A percentile compares a stretch with the other conserved stretches of the same genome.
phyloP scores from a whole-genome alignment of 2,888 invertebrate species.

The Ischnura elegans region DNA sequence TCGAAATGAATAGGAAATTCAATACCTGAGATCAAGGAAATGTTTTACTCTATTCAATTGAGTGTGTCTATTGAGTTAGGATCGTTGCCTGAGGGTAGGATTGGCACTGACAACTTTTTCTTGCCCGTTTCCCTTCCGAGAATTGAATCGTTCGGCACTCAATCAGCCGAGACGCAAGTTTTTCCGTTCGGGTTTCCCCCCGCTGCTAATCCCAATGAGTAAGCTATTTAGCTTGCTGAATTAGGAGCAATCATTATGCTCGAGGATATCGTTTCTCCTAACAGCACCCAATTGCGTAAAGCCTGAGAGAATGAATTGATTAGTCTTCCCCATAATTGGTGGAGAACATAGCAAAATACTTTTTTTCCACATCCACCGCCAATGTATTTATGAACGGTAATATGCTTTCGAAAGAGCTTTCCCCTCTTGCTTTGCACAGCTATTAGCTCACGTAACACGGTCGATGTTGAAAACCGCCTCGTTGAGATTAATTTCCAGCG shows the following conservation, averaged over 20 bases:
- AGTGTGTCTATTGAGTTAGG: neutral
- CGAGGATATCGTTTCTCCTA: neutral
- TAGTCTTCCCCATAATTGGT: neutral
- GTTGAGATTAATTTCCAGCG: slow-evolving; percentile 2
- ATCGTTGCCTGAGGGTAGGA: neutral
- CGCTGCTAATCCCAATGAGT: neutral
- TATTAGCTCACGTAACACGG: neutral
- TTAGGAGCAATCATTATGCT: neutral
- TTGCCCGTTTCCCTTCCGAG: neutral
- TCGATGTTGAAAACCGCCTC: neutral
- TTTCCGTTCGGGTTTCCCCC: neutral
- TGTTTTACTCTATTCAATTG: neutral
- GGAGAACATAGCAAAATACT: neutral
- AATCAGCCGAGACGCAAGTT: neutral
- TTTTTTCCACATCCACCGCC: neutral
- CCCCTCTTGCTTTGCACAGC: neutral
- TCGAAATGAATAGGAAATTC: neutral
- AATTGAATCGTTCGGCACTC: neutral
- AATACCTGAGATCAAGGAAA: neutral
- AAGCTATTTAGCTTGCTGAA: neutral
- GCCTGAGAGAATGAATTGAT: neutral
- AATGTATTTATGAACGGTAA: neutral
- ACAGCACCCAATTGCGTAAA: neutral
- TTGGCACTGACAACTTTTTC: neutral
- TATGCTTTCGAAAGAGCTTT: neutral